Percentiles rank a stretch among this genome's conserved stretches.
These are phyloP conservation scores for Drosophila recens DNA, from an alignment of 2,888 invertebrate species.

Conservation along the genomic window DNA sequence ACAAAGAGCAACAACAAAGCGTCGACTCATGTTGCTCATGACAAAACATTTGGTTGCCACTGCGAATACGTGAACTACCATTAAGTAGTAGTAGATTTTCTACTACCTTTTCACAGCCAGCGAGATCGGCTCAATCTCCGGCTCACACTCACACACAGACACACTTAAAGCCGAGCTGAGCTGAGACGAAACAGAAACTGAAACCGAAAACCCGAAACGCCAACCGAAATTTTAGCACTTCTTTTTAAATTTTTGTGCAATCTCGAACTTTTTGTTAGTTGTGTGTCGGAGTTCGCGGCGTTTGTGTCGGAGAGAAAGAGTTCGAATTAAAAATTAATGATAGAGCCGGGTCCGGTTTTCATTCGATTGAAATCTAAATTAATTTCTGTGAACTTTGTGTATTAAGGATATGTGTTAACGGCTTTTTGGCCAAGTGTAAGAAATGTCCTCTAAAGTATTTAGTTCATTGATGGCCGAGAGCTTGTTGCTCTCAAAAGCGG, in stretches of 20 bases:
- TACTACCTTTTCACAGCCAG: conserved; percentile 50
- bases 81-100: conserved; percentile 48
- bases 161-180: conserved; percentile 52
- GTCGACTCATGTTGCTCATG: conserved; percentile 62
- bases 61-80: conserved; percentile 1
- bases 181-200: conserved; percentile 45
- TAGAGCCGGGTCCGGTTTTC: conserved; percentile 37
- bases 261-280: conserved; percentile 83
- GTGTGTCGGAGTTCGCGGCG: conserved; percentile 79
- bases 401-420: conserved; percentile 44
- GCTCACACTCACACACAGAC: conserved; percentile 24
- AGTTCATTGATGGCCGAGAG: conserved; percentile 81
- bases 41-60: conserved; percentile 29
- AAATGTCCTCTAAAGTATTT: conserved; percentile 81
- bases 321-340: conserved; percentile 12
- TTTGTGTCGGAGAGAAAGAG: conserved; percentile 44
- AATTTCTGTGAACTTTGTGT: conserved; percentile 18
- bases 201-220: conserved; percentile 59
- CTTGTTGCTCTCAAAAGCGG: conserved; percentile 80
- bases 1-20: conserved; percentile 43
- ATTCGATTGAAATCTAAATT: background rate
- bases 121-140: conserved; percentile 52
- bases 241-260: conserved; percentile 85
- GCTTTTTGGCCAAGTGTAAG: conserved; percentile 19
- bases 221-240: conserved; percentile 81